These are phyloP conservation scores for Cettia cetti DNA, from an alignment of 2,113 vertebrate species.

Conservation along the genomic window DNA sequence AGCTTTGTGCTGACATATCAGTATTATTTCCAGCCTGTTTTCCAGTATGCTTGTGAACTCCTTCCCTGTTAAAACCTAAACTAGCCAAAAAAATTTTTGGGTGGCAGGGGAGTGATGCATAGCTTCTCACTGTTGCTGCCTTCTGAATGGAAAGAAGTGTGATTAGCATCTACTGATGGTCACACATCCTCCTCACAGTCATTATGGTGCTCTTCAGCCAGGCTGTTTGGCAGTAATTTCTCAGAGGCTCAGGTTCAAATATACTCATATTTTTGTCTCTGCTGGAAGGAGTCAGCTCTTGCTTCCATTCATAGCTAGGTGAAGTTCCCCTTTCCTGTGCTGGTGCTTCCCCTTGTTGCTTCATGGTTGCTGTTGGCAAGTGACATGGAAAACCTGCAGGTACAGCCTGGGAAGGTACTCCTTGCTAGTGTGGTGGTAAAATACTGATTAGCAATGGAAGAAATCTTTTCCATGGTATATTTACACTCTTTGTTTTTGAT, in stretches of 20 bases:
- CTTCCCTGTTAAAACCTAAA: background rate
- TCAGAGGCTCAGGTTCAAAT: background rate
- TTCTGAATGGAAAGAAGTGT: background rate
- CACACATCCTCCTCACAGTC: background rate
- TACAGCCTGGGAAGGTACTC: background rate
- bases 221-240: background rate
- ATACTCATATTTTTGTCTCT: background rate
- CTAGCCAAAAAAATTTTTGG: fast-evolving
- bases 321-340: background rate
- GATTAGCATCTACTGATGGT: background rate
- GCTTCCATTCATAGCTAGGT: background rate
- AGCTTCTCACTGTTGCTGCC: background rate
- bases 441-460: background rate
- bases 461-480: background rate
- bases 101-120: background rate
- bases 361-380: background rate
- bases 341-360: background rate
- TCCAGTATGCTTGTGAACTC: background rate
- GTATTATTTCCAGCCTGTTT: background rate
- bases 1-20: background rate
- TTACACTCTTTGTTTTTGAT: background rate
- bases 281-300: background rate
- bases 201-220: background rate
- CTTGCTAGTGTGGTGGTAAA: background rate
- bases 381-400: background rate